Percentiles rank a stretch among this genome's conserved stretches.
Evolutionary conservation across 1,140 invertebrate species (phyloP).

Genomic region (Brachionus paranguensis): DNA sequence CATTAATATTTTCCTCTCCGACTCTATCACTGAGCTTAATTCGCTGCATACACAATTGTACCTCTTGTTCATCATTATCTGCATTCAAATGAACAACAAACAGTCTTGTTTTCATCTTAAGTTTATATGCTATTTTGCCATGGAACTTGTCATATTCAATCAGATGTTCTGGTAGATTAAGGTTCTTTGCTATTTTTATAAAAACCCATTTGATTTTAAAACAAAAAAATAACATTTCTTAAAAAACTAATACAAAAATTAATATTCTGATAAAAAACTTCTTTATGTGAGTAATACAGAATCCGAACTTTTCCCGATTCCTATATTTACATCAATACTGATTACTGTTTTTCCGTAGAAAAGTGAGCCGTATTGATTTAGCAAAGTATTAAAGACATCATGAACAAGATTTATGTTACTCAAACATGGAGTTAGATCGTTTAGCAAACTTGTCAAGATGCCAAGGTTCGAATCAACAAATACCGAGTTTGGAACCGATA

Average conservation of each 20-base stretch:
- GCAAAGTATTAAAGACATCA: neutral
- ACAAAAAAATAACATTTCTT: neutral
- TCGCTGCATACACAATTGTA: neutral
- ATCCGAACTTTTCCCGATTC: neutral
- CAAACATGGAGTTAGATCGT: neutral
- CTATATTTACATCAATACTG: neutral
- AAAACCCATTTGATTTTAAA: neutral
- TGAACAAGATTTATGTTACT: neutral
- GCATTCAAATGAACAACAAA: slow-evolving; percentile 13
- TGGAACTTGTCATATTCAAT: neutral
- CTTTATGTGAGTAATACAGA: neutral
- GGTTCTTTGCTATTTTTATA: neutral
- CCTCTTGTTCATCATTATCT: neutral
- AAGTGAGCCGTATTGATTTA: neutral
- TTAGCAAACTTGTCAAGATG: neutral
- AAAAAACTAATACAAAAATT: neutral
- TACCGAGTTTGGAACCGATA: neutral
- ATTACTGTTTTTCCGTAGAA: neutral
- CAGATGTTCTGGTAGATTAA: neutral
- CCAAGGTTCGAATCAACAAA: neutral
- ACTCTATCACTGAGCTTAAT: neutral
- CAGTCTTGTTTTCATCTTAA: neutral
- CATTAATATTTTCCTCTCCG: neutral
- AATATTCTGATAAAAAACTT: slow-evolving; percentile 2
- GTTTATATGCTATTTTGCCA: neutral